Evolutionary conservation across 2,888 invertebrate genomes (phyloP).

Genomic region (Polydrusus tereticollis): DNA sequence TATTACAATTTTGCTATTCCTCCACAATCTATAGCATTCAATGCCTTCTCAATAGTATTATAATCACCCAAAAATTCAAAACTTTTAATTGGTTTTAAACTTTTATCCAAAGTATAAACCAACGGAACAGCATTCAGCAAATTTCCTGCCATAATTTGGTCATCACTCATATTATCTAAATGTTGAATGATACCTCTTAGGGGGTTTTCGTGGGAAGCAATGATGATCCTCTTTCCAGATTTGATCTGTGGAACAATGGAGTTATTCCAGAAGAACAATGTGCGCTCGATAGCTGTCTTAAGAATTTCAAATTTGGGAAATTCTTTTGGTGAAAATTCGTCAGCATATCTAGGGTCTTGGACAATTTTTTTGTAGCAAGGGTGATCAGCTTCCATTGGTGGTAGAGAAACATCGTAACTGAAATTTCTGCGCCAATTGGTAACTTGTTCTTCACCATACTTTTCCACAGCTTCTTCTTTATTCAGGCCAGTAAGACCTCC

Average conservation of each 20-base stretch:
- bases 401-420: slow-evolving; percentile 88
- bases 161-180: slow-evolving; percentile 74
- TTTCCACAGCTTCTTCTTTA: slow-evolving; percentile 76
- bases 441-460: slow-evolving; percentile 78
- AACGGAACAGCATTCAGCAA: slow-evolving; percentile 86
- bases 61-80: slow-evolving; percentile 84
- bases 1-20: background rate
- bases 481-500: slow-evolving; percentile 77
- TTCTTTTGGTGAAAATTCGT: slow-evolving; percentile 79
- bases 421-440: slow-evolving; percentile 92
- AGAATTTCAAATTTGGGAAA: slow-evolving; percentile 90
- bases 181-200: slow-evolving; percentile 90
- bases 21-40: background rate
- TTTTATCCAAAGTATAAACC: slow-evolving; percentile 80
- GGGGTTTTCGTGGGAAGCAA: slow-evolving; percentile 92
- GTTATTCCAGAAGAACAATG: slow-evolving; percentile 91
- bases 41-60: background rate
- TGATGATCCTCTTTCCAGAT: slow-evolving; percentile 83
- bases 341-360: slow-evolving; percentile 79
- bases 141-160: slow-evolving; percentile 80
- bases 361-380: slow-evolving; percentile 83
- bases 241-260: slow-evolving; percentile 88
- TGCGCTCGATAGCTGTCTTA: slow-evolving; percentile 86
- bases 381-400: slow-evolving; percentile 84
- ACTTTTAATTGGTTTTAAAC: slow-evolving; percentile 77